Evolutionary conservation across 2,888 invertebrate genomes (phyloP), one percentile per base, ranked within the genome.

Genomic region (Microdon myrmicae): DNA sequence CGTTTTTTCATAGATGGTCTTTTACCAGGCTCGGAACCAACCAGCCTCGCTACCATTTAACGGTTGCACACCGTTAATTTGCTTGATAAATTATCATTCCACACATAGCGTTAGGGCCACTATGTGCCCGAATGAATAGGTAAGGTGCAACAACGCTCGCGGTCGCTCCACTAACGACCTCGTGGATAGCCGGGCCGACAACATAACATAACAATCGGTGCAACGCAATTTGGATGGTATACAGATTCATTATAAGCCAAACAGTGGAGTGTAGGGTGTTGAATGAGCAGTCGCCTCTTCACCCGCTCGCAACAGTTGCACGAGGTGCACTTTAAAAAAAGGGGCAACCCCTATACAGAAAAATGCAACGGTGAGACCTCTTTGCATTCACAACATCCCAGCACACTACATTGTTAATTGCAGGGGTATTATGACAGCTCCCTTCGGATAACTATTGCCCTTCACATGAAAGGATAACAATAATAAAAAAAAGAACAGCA

Each of bases 1-100:
- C n/a, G n/a, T n/a, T n/a, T n/a, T n/a, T n/a, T n/a, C n/a, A n/a
- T n/a, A n/a, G n/a, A n/a, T n/a, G 45, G 51, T 47, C 49, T 58
- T 43, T 28, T 31, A n/a, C n/a, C n/a, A n/a, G n/a, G n/a, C n/a
- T n/a, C n/a, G n/a, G n/a, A 25, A 29, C 22, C 47, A 32, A 56
- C 35, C 64, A 47, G 37, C 49, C 49, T 51, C 25, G 44, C 44
- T 38, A 53, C 39, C 61, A 45, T 56, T 64, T 45, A 56, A 64
- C 51, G 45, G 49, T 5, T 51, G 45, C 45, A 64, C 39, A 53
- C 56, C 64, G 64, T 64, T 64, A 64, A 64, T 64, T 58, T 64
- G 58, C 41, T 26, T 51, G 49, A 51, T 64, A 58, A 64, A 51
- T 64, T 64, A 64, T 64, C 47, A 58, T 41, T 51, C 41, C 37